Base-by-base conservation (phyloP, 2,888 invertebrate species). In the Dendrolimus houi region DNA sequence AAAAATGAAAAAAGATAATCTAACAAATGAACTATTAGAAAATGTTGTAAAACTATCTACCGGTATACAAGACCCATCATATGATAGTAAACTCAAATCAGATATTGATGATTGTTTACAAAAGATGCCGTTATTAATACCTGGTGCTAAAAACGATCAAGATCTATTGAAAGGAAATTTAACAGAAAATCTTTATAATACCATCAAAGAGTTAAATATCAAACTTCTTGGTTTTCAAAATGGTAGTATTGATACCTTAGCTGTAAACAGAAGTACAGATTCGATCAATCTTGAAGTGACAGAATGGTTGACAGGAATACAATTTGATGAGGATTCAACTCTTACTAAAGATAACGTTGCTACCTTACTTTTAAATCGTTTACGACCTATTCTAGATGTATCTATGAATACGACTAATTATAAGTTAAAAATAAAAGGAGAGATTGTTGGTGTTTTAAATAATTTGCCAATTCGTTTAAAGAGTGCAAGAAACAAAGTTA, bases 391-490 rank as follows among this genome's bases (percentile, higher is more conserved):
- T 47, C 47, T 47, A 10, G 47, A 47, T 47, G 47, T 47, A 47
- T 52, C 56, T 8, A 56, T 40, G 41, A 41, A 52, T 41, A 41
- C 56, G 13, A 41, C 56, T 52, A 40, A 52, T 13, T 52, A 56
- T 13, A 56, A 56, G 8, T 52, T 56, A 41, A 56, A 13, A 13
- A 13, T 56, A 13, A 56, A 56, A 52, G 56, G 52, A 13, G 56
- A 56, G 52, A 56, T 56, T 41, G 41, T 56, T 12, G 56, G 52
- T 2, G 56, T 56, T 56, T 52, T 56, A 40, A 52, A 56, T 52
- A 52, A 52, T 10, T 41, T 56, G 14, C 52, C 56, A 6, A 52
- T 56, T 13, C n/a, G 1, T 8, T 29, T 56, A 41, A 56, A 56
- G 14, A 29, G 52, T 10, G 41, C 56, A 1, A 10, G 63, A 66